Conservation (phyloP, 2,888 invertebrate species). For the Therioaphis trifolii region DNA sequence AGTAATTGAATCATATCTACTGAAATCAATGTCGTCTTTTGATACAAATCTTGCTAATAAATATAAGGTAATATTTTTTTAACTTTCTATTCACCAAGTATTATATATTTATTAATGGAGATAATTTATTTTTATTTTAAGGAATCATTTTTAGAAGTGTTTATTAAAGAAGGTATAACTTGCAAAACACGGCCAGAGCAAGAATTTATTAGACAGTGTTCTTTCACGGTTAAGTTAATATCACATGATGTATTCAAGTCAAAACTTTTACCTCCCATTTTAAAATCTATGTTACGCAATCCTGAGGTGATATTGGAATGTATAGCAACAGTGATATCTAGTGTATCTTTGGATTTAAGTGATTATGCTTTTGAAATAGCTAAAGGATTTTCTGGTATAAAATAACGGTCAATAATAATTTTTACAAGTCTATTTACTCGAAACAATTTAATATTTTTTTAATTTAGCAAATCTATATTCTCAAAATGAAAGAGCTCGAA, state of each 20-base stretch:
- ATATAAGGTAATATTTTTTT: constrained; percentile 37
- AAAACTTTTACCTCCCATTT: constrained; percentile 82
- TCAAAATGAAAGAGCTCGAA: constrained; percentile 82
- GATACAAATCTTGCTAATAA: constrained; percentile 26
- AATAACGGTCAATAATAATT: background rate
- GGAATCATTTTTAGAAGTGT: constrained; percentile 76
- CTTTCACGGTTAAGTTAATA: constrained; percentile 75
- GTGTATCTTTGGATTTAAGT: constrained; percentile 81
- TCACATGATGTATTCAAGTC: constrained; percentile 78
- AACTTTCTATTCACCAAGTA: background rate
- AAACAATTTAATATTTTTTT: constrained; percentile 59
- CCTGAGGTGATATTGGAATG: constrained; percentile 90
- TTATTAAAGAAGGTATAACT: constrained; percentile 81
- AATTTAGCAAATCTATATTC: constrained; percentile 82
- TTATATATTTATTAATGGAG: background rate
- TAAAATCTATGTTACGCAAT: constrained; percentile 91
- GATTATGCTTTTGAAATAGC: constrained; percentile 82
- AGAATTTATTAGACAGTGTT: constrained; percentile 77
- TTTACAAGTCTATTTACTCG: background rate
- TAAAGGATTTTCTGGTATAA: constrained; percentile 81
- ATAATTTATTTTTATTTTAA: constrained; percentile 68
- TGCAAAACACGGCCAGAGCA: constrained; percentile 81
- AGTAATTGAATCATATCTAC: constrained; percentile 56
- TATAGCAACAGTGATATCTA: constrained; percentile 80
- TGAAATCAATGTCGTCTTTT: constrained; percentile 42